phyloP scores from a whole-genome alignment of 1,140 invertebrate genomes.

The Caerostris extrusa region DNA sequence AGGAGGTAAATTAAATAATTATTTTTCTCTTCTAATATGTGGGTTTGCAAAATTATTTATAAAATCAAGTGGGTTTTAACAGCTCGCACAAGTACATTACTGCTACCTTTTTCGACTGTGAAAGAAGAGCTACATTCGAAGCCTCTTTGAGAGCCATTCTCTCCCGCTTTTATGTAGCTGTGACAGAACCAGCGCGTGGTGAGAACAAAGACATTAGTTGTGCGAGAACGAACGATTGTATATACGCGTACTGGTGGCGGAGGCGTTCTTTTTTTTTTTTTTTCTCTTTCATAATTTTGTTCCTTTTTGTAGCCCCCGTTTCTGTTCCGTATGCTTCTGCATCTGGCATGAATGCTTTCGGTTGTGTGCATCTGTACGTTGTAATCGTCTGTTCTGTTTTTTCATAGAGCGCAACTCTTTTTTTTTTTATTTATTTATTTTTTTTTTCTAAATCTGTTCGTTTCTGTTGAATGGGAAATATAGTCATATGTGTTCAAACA shows the following conservation, averaged over 20 bases:
- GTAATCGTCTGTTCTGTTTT: not conserved
- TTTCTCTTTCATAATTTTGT: not conserved
- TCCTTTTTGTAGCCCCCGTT: not conserved
- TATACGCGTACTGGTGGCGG: not conserved
- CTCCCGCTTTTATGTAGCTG: not conserved
- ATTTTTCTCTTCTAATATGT: too few relatives aligned
- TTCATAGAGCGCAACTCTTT: not conserved
- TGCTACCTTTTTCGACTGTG: not conserved
- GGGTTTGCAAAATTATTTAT: too few relatives aligned
- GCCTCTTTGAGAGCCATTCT: not conserved
- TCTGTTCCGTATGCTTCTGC: not conserved
- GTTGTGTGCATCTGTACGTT: conserved; percentile 14
- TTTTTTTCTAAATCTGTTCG: not conserved
- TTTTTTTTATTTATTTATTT: not conserved
- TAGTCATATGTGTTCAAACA: not conserved
- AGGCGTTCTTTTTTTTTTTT: not conserved
- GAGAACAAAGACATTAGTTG: conserved; percentile 34
- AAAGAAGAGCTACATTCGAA: not conserved
- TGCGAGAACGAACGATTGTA: not conserved
- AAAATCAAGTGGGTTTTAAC: not conserved
- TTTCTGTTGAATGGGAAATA: not conserved
- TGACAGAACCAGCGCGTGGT: not conserved
- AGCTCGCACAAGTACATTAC: conserved; percentile 5
- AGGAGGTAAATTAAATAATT: too few relatives aligned
- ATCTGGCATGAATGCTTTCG: conserved; percentile 1